phyloP scores from a whole-genome alignment of 2,888 invertebrate genomes.

The Mellilla xanthometata region DNA sequence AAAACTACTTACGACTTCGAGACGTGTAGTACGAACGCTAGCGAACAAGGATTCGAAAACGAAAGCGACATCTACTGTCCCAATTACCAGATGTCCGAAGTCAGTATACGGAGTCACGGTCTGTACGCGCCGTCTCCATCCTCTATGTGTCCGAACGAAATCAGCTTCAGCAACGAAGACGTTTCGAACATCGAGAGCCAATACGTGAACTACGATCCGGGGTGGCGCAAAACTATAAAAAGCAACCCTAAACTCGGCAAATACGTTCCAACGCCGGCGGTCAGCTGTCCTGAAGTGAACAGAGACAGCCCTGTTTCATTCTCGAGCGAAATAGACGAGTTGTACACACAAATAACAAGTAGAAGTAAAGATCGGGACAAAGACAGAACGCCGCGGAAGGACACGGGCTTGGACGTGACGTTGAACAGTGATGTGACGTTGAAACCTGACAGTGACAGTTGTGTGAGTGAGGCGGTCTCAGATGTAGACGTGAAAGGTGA shows the following conservation, averaged over 20 bases:
- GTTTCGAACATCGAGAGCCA: conserved; percentile 77
- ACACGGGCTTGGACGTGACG: conserved; percentile 61
- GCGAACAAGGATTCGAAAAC: conserved; percentile 77
- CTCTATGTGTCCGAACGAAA: conserved; percentile 76
- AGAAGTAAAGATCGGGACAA: conserved; percentile 55
- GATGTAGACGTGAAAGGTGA: conserved; percentile 65
- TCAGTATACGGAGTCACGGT: conserved; percentile 85
- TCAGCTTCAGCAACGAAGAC: conserved; percentile 76
- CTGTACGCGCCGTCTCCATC: conserved; percentile 84
- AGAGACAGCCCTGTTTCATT: conserved; percentile 70
- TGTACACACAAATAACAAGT: conserved; percentile 86
- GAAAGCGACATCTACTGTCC: conserved; percentile 84
- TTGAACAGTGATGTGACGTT: conserved; percentile 72
- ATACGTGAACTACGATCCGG: conserved; percentile 82
- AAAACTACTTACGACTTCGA: conserved; percentile 73
- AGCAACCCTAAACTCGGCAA: conserved; percentile 67
- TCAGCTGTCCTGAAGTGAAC: conserved; percentile 74
- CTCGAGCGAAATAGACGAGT: conserved; percentile 85
- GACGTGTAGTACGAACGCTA: conserved; percentile 72
- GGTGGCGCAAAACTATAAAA: conserved; percentile 73
- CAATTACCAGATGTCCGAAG: conserved; percentile 85
- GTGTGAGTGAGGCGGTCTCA: conserved; percentile 73
- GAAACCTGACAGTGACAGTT: conserved; percentile 75
- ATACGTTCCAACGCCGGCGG: conserved; percentile 67
- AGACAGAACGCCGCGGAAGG: conserved; percentile 54